Evolutionary conservation across 2,113 vertebrate species (phyloP).

Genomic region (Oplegnathus fasciatus): DNA sequence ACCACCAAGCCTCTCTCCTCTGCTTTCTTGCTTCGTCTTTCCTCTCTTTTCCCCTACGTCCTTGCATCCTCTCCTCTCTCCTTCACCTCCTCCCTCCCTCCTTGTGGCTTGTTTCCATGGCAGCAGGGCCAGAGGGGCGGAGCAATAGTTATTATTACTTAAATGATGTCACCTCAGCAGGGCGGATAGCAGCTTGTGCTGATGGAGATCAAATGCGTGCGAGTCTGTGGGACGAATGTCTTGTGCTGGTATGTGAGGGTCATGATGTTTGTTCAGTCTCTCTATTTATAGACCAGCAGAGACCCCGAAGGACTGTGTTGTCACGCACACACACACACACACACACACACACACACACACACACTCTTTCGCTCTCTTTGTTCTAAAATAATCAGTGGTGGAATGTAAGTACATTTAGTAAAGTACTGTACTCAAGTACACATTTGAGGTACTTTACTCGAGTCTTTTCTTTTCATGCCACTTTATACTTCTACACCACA

Average conservation of each 20-base stretch:
- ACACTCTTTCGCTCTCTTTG: not conserved
- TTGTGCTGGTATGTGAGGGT: not conserved
- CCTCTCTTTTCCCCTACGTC: not conserved
- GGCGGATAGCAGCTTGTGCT: not conserved
- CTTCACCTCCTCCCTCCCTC: no score
- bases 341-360: not conserved
- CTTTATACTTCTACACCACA: no score
- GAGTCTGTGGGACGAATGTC: constrained; percentile 8
- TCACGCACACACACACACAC: constrained; percentile 1
- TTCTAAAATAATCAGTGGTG: no score
- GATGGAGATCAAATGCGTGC: constrained; percentile 20
- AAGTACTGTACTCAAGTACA: no score
- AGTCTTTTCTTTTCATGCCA: no score
- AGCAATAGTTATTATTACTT: constrained; percentile 7
- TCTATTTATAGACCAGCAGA: constrained; percentile 29
- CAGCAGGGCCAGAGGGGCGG: constrained; percentile 9
- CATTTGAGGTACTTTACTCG: no score
- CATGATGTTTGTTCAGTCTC: not conserved
- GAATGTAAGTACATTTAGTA: no score
- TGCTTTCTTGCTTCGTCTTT: not conserved
- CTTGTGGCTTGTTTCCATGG: not conserved
- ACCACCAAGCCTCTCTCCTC: not conserved
- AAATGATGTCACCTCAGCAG: not conserved
- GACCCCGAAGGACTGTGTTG: not conserved
- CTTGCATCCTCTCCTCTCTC: not conserved